These are phyloP conservation scores for Wasmannia auropunctata DNA, from an alignment of 1,140 invertebrate genomes.

Conservation along the genomic window DNA sequence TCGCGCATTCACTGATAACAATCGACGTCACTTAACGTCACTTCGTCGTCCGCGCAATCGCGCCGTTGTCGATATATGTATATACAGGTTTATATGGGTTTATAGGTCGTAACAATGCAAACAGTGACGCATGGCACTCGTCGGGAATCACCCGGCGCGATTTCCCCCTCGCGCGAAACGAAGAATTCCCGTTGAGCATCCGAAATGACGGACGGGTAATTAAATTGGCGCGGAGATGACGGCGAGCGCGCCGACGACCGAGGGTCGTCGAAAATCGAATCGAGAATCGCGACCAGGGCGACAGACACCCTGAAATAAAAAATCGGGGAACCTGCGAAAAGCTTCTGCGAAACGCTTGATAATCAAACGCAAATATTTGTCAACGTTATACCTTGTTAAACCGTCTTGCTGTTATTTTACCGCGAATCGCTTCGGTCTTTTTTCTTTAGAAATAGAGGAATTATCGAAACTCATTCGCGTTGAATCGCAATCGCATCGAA, in stretches of 20 bases:
- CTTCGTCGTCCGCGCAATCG: slow-evolving; percentile 24
- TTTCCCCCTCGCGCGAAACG: background rate
- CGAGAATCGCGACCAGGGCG: background rate
- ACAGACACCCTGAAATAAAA: background rate
- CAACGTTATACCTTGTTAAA: background rate
- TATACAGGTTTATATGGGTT: slow-evolving; percentile 41
- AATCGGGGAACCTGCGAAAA: background rate
- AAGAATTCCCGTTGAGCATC: slow-evolving; percentile 24
- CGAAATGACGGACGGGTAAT: slow-evolving; percentile 38
- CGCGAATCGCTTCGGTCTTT: background rate
- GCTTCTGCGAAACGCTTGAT: background rate
- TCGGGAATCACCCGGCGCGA: background rate
- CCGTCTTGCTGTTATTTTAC: background rate
- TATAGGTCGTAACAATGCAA: slow-evolving; percentile 51
- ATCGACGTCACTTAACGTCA: slow-evolving; percentile 52
- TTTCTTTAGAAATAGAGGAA: background rate
- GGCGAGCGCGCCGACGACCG: background rate
- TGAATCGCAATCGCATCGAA: background rate
- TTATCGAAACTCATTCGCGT: background rate
- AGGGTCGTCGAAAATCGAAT: background rate
- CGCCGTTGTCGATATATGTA: slow-evolving; percentile 27
- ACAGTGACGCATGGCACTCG: background rate
- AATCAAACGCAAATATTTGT: background rate
- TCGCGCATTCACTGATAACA: slow-evolving; percentile 49
- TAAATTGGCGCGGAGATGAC: slow-evolving; percentile 6